Evolutionary conservation across 2,888 invertebrate species (phyloP).

Genomic region (Drosophila incognita): DNA sequence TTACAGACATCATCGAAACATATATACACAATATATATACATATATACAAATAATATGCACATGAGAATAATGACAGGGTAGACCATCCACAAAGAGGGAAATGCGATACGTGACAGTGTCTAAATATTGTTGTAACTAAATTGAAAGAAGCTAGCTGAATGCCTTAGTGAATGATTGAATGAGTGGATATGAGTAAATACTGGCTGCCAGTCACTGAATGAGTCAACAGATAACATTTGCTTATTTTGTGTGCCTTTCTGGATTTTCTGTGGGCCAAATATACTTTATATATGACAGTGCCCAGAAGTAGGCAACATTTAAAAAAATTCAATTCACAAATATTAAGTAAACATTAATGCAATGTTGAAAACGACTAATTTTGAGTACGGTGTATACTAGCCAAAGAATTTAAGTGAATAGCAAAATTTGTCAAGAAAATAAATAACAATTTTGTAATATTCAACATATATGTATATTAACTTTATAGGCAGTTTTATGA

Average conservation of each 20-base stretch:
- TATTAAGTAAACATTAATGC: slow-evolving; percentile 13
- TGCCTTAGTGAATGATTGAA: slow-evolving; percentile 26
- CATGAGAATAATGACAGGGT: slow-evolving; percentile 9
- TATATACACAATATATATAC: background rate
- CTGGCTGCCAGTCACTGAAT: slow-evolving; percentile 22
- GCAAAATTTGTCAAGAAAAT: background rate
- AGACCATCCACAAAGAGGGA: slow-evolving; percentile 12
- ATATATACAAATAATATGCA: slow-evolving; percentile 3
- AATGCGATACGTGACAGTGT: slow-evolving; percentile 28
- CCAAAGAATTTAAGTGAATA: background rate
- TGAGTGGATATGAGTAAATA: slow-evolving; percentile 27
- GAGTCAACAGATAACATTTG: slow-evolving; percentile 30
- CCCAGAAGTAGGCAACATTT: slow-evolving; percentile 47
- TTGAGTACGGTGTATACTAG: too few relatives aligned
- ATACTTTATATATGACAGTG: slow-evolving; percentile 5
- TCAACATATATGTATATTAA: background rate
- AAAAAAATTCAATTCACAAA: slow-evolving; percentile 8
- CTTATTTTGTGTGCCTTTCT: slow-evolving; percentile 6
- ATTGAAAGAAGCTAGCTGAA: slow-evolving; percentile 17
- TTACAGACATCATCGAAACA: slow-evolving; percentile 29
- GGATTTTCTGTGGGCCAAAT: slow-evolving; percentile 4
- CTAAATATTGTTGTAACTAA: slow-evolving; percentile 51
- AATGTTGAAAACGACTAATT: background rate
- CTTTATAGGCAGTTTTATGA: background rate
- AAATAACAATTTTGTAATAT: background rate